phyloP scores from a whole-genome alignment of 1,140 invertebrate species.

The Triops longicaudatus region DNA sequence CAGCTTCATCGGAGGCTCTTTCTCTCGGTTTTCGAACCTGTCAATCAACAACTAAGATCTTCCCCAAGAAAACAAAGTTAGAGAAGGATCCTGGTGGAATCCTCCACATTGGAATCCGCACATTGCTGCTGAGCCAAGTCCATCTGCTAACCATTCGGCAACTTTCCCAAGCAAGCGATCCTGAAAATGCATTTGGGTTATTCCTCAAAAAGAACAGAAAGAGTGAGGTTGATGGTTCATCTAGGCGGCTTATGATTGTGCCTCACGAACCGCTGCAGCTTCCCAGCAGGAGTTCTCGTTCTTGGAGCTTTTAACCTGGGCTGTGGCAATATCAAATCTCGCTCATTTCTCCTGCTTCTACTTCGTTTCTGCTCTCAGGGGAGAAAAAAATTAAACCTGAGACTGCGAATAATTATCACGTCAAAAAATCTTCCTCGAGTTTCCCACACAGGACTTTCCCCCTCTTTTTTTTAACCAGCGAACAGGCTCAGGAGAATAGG shows the following conservation, averaged over 20 bases:
- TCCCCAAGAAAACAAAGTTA: background rate
- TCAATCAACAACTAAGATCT: background rate
- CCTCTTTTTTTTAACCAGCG: background rate
- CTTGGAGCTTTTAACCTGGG: background rate
- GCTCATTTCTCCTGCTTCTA: background rate
- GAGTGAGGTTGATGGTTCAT: slow-evolving; percentile 6
- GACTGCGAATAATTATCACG: background rate
- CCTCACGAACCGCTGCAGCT: slow-evolving; percentile 13
- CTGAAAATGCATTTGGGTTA: background rate
- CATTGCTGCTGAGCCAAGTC: background rate
- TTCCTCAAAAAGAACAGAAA: background rate
- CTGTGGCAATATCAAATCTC: slow-evolving; percentile 11
- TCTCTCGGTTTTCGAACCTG: background rate
- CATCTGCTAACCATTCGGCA: background rate
- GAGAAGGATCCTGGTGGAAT: background rate
- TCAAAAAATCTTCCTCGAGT: too few species aligned
- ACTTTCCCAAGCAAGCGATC: background rate
- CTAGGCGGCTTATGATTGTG: background rate
- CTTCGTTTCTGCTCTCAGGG: background rate
- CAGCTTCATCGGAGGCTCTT: background rate
- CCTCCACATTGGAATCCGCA: background rate
- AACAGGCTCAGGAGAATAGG: background rate
- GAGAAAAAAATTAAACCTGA: background rate
- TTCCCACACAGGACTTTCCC: background rate
- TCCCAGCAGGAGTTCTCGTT: background rate